These are phyloP conservation scores for Cervus canadensis DNA, from an alignment of 2,113 vertebrate genomes.

Conservation along the genomic window DNA sequence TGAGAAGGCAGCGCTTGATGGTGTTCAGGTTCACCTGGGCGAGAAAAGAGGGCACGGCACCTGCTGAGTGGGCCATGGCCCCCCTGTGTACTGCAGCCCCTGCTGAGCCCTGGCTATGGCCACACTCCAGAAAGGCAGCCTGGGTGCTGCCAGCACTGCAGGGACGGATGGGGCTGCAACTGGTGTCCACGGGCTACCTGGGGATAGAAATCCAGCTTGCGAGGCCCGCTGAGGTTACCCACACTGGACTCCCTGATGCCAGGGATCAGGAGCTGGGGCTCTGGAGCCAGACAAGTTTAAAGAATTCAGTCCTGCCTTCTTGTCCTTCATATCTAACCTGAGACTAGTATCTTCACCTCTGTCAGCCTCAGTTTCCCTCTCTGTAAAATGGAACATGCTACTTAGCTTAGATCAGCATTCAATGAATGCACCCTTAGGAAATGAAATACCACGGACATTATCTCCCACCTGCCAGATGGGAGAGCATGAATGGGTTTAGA, in stretches of 20 bases:
- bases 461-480: no score
- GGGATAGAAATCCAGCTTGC: not conserved
- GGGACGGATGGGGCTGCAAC: not conserved
- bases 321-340: not conserved
- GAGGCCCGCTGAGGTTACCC: not conserved
- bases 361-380: not conserved
- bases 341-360: not conserved
- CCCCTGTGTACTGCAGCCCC: not conserved
- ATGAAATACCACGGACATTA: accelerated
- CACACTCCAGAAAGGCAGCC: not conserved
- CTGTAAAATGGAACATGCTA: accelerated
- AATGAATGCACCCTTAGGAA: accelerated
- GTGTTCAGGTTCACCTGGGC: slow-evolving; percentile 89
- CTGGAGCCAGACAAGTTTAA: not conserved
- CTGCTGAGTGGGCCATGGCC: not conserved
- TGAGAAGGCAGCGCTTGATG: slow-evolving; percentile 91
- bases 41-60: accelerated
- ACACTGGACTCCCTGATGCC: not conserved
- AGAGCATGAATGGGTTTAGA: not conserved
- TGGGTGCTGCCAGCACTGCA: no score
- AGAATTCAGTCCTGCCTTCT: not conserved
- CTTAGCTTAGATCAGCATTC: not conserved
- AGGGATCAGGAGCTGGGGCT: not conserved
- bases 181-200: not conserved
- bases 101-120: not conserved